These are phyloP conservation scores for Drosophila oshimai DNA, from an alignment of 1,140 invertebrate genomes.

Conservation along the genomic window DNA sequence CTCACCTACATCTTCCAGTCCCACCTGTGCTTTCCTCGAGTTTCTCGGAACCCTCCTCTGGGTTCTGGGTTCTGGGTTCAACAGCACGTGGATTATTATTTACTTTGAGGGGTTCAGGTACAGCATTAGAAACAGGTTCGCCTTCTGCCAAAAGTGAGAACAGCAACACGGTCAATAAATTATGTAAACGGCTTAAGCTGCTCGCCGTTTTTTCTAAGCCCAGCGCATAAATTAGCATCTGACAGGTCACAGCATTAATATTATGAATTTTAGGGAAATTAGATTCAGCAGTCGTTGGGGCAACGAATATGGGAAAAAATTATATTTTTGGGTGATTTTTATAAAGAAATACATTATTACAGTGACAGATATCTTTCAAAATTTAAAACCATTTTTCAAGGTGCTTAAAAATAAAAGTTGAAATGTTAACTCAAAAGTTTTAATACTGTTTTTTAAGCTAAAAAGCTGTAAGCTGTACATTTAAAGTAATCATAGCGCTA, in stretches of 20 bases:
- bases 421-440: no score
- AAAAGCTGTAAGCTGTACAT: no score
- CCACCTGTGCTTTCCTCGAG: background rate
- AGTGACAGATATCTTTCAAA: no score
- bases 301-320: no score
- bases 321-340: no score
- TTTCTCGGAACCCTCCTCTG: background rate
- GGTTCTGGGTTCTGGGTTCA: no score
- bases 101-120: constrained; percentile 49
- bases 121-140: background rate
- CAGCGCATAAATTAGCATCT: constrained; percentile 52
- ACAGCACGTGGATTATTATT: constrained; percentile 62
- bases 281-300: background rate
- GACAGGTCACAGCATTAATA: background rate
- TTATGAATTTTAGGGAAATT: constrained; percentile 2
- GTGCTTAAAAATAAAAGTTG: no score
- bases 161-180: constrained; percentile 53
- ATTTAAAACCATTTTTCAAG: no score
- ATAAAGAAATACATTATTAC: no score
- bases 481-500: no score
- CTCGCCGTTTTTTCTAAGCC: constrained; percentile 35
- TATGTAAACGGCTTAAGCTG: constrained; percentile 72
- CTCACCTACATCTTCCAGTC: background rate
- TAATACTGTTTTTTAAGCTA: no score
- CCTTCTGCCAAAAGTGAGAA: background rate